Percentiles rank a stretch among this genome's conserved stretches.
phyloP scores from a whole-genome alignment of 2,797 vertebrate species.

The Heliangelus exortis region DNA sequence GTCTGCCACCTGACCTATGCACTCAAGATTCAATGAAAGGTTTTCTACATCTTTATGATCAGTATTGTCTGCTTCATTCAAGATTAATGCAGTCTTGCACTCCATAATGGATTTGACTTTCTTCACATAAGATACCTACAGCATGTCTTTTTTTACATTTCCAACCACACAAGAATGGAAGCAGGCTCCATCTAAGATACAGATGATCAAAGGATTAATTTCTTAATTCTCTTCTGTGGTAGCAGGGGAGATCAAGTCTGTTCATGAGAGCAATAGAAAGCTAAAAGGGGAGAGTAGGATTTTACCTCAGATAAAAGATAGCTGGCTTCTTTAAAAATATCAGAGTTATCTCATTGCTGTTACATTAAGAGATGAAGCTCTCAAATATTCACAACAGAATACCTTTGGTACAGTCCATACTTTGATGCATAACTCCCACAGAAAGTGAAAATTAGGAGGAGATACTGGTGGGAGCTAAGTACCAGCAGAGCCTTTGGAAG shows the following conservation, averaged over 20 bases:
- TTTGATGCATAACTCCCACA: neutral
- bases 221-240: neutral
- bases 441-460: neutral
- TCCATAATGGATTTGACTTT: slow-evolving; percentile 2
- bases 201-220: neutral
- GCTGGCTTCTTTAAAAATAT: neutral
- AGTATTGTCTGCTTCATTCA: neutral
- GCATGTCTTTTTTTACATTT: neutral
- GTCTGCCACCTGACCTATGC: neutral
- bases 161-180: neutral
- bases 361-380: neutral
- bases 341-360: neutral
- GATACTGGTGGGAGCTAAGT: neutral
- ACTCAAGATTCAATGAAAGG: neutral
- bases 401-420: neutral
- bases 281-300: neutral
- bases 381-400: neutral
- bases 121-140: neutral
- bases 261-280: neutral
- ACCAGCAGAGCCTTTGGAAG: neutral
- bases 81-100: neutral
- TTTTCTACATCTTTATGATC: neutral
- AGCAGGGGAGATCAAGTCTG: neutral
- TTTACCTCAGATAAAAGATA: neutral
- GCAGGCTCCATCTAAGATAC: neutral